phyloP scores from a whole-genome alignment of 1,140 invertebrate genomes.

The Nasonia giraulti region DNA sequence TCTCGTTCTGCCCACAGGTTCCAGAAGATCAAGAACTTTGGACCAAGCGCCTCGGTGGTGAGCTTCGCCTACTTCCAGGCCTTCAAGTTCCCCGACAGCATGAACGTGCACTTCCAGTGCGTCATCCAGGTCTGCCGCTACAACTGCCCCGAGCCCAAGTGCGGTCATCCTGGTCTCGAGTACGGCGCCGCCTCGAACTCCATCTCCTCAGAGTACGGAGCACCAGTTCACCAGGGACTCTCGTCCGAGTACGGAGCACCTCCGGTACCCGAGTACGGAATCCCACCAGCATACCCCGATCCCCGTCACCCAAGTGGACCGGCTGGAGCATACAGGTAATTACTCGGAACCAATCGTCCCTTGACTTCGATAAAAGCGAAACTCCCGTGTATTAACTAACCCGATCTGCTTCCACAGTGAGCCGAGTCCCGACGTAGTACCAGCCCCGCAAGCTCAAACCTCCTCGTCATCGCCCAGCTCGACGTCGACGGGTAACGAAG shows the following conservation, averaged over 20 bases:
- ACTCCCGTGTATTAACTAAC: not conserved
- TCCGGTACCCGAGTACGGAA: slow-evolving; percentile 80
- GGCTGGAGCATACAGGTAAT: slow-evolving; percentile 81
- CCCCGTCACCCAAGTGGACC: slow-evolving; percentile 88
- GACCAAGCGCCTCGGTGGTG: slow-evolving; percentile 92
- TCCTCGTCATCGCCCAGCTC: slow-evolving; percentile 79
- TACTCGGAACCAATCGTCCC: not conserved
- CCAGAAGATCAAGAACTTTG: slow-evolving; percentile 97
- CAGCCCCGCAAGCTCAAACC: slow-evolving; percentile 84
- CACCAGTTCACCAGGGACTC: slow-evolving; percentile 76
- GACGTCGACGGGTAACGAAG: slow-evolving; percentile 78
- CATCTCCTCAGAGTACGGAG: slow-evolving; percentile 80
- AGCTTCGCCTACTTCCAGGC: slow-evolving; percentile 97
- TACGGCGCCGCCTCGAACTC: slow-evolving; percentile 82
- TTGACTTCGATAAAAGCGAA: not conserved
- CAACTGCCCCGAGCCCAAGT: slow-evolving; percentile 94
- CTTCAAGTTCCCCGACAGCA: slow-evolving; percentile 97
- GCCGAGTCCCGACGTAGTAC: slow-evolving; percentile 85
- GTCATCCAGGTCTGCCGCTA: slow-evolving; percentile 96
- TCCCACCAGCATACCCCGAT: slow-evolving; percentile 86
- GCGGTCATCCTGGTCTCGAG: slow-evolving; percentile 81
- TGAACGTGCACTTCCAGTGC: slow-evolving; percentile 98
- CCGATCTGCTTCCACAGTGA: slow-evolving; percentile 74
- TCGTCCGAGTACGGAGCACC: slow-evolving; percentile 82
- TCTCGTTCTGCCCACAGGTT: slow-evolving; percentile 77